Percentiles rank a stretch among this genome's conserved stretches.
Evolutionary conservation across 2,797 vertebrate genomes (phyloP).

Genomic region (Ceryle rudis): DNA sequence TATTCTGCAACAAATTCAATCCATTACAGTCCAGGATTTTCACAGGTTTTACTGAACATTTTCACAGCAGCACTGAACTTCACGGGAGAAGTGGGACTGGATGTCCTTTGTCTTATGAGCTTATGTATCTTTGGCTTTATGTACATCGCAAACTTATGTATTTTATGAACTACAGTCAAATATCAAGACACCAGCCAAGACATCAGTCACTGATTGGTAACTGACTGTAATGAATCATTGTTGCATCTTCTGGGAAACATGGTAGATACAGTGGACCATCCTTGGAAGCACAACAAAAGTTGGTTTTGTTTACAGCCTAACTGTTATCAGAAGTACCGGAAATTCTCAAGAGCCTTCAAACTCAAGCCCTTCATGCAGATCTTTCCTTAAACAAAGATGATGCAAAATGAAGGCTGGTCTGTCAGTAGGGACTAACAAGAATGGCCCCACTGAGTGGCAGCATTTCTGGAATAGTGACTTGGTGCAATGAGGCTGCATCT

Average conservation of each 20-base stretch:
- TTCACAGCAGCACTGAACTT: background rate
- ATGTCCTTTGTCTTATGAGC: background rate
- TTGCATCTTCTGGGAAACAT: background rate
- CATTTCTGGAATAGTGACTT: constrained; percentile 23
- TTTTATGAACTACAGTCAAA: background rate
- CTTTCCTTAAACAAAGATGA: background rate
- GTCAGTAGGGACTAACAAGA: background rate
- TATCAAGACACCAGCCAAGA: background rate
- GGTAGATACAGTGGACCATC: background rate
- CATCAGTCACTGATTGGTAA: background rate
- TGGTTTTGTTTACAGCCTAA: background rate
- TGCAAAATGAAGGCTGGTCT: background rate
- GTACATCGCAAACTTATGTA: background rate
- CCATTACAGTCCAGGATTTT: background rate
- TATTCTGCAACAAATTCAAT: background rate
- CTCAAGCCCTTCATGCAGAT: background rate
- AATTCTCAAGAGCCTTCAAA: background rate
- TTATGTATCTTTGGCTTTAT: background rate
- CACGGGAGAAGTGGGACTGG: background rate
- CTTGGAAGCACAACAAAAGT: background rate
- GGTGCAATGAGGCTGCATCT: background rate
- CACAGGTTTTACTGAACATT: background rate
- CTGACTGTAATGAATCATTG: background rate
- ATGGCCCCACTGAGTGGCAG: background rate
- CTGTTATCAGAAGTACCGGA: background rate